Evolutionary conservation across 2,888 invertebrate genomes (phyloP).

Genomic region (Archips xylosteana): DNA sequence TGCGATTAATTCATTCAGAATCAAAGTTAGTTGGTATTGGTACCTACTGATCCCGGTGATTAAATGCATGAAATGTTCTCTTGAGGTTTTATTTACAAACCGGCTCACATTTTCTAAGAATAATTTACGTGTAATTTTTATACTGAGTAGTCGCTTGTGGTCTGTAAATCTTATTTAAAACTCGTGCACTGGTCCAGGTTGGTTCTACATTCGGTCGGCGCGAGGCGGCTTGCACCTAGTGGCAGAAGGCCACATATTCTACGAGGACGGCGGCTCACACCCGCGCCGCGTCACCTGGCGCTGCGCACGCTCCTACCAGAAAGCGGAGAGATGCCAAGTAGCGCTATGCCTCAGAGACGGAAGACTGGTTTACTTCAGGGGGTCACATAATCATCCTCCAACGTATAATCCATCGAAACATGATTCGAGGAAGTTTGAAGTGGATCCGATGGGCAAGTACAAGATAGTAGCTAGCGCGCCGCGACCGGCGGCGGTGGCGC

Average conservation of each 20-base stretch:
- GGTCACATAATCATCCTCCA: conserved; percentile 77
- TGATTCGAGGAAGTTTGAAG: conserved; percentile 77
- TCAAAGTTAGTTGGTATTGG: neutral
- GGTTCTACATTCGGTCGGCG: conserved; percentile 82
- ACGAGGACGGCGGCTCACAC: conserved; percentile 81
- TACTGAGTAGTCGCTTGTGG: conserved; percentile 11
- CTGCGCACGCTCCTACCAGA: conserved; percentile 81
- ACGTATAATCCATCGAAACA: conserved; percentile 80
- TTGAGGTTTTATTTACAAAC: conserved; percentile 22
- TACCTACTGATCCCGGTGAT: neutral
- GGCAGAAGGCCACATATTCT: conserved; percentile 80
- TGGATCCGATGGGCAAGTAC: conserved; percentile 82
- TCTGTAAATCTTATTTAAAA: conserved; percentile 17
- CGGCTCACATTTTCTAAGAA: neutral
- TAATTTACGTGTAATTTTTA: neutral
- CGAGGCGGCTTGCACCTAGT: conserved; percentile 80
- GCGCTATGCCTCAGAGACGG: conserved; percentile 80
- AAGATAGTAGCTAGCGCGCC: conserved; percentile 73
- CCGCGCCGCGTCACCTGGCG: conserved; percentile 81
- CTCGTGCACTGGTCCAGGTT: conserved; percentile 68
- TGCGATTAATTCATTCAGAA: neutral
- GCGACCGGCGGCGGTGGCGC: conserved; percentile 53
- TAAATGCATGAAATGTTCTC: conserved; percentile 8
- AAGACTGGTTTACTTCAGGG: conserved; percentile 79
- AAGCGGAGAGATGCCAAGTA: conserved; percentile 80